Percentiles rank a stretch among this genome's conserved stretches.
phyloP scores from a whole-genome alignment of 2,797 vertebrate genomes.

The Myiothlypis chrysogaster region DNA sequence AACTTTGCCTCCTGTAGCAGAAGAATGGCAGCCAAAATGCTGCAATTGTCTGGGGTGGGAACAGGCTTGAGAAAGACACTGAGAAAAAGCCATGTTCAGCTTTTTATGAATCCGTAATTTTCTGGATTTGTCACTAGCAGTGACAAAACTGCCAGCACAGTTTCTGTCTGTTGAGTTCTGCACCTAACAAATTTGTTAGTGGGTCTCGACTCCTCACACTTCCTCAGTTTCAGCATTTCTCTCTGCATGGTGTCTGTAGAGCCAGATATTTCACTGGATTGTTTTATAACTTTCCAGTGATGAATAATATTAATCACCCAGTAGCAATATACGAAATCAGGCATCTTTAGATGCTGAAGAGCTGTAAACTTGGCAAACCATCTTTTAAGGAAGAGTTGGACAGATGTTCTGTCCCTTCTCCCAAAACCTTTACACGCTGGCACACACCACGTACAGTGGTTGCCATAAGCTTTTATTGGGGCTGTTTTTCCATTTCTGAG shows the following conservation, averaged over 20 bases:
- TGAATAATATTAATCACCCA: neutral
- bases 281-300: neutral
- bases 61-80: neutral
- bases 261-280: neutral
- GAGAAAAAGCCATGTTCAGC: neutral
- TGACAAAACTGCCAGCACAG: neutral
- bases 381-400: neutral
- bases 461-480: neutral
- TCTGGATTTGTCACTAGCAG: neutral
- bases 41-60: neutral
- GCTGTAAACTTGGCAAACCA: neutral
- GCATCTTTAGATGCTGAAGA: neutral
- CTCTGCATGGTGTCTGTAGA: neutral
- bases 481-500: neutral
- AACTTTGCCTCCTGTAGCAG: neutral
- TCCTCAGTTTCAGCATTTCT: neutral
- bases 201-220: neutral
- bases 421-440: neutral
- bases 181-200: neutral
- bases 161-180: neutral
- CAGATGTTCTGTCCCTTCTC: neutral
- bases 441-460: neutral
- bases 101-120: neutral
- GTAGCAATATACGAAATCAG: neutral
- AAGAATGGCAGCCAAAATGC: slow-evolving; percentile 5